These are phyloP conservation scores for Bicyclus anynana DNA, from an alignment of 1,140 invertebrate species.

Conservation along the genomic window DNA sequence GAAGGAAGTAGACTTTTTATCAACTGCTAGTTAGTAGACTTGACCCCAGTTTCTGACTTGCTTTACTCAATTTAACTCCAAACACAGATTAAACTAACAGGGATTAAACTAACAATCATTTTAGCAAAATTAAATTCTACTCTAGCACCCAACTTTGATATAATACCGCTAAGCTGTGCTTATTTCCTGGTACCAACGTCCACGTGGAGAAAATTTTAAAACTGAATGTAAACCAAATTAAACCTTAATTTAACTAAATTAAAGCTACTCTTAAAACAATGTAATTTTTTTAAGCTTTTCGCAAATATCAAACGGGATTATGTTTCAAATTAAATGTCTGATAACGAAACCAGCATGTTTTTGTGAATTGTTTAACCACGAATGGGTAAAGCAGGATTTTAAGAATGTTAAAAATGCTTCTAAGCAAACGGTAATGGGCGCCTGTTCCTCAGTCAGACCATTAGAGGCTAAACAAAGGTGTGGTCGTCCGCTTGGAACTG, in stretches of 20 bases:
- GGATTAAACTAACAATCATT: conserved; percentile 14
- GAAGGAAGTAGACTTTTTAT: no score
- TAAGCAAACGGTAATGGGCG: neutral
- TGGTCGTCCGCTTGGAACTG: conserved; percentile 1
- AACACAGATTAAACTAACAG: conserved; percentile 16
- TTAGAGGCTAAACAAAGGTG: conserved; percentile 5
- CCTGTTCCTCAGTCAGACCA: neutral
- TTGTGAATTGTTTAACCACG: conserved; percentile 23
- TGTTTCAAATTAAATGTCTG: conserved; percentile 32
- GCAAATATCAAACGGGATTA: conserved; percentile 20
- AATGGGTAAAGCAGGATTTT: neutral
- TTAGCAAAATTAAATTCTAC: conserved; percentile 28
- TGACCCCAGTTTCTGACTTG: conserved; percentile 23
- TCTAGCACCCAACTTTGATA: conserved; percentile 32
- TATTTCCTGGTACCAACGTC: conserved; percentile 29
- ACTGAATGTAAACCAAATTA: conserved; percentile 13
- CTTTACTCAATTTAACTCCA: conserved; percentile 34
- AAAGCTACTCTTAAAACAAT: no score
- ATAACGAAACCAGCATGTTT: conserved; percentile 26
- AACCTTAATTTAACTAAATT: conserved; percentile 17
- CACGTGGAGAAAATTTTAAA: conserved; percentile 23
- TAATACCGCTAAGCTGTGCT: conserved; percentile 31
- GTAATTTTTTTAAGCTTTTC: conserved; percentile 3
- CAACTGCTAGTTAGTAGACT: conserved; percentile 18
- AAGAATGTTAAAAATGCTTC: neutral